Base-by-base conservation (phyloP, 2,113 vertebrate genomes). In the Pterocles gutturalis region DNA sequence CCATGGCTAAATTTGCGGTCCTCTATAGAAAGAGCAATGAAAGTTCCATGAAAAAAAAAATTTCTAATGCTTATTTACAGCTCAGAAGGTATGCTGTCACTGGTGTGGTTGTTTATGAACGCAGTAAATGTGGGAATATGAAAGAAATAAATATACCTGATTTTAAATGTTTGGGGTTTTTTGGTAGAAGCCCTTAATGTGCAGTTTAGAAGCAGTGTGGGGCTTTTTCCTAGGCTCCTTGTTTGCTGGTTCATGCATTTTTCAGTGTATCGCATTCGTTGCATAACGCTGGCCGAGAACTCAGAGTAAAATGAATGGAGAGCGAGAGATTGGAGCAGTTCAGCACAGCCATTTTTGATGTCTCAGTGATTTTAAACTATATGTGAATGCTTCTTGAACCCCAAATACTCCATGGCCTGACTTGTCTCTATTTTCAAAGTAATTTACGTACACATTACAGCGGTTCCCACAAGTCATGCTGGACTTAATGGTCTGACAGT, bases 401-500 rank as follows among this genome's bases (percentile, higher is more conserved):
- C 53, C 91, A 82, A 78, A 85, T 36, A 46, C 64, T 55, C 60
- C 4, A 3, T 91, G 71, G 83, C 73, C 65, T 83, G 79, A 19
- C 79, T 55, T 73, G 62, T 62, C 79, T 94, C 62, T 78, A 26
- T 93, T 87, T 89, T 38, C 55, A 2, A 75, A 86, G 57, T 96
- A 60, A 94, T 94, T 96, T 93, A 90, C 9, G 5, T 89, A 45
- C 48, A 28, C 72, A 7, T 93, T 81, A 53, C 62, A 55, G 73
- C 17, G 4, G n/a, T 77, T 97, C 87, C 91, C 84, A 93, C 67
- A 71, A 96, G 93, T 95, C 93, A 89, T 43, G n/a, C 76, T 90
- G 86, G 83, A 90, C 87, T 95, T 94, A 89, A 93, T 89, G 84
- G 77, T 82, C 93, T 94, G 91, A 83, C 85, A 93, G 67, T 55